Evolutionary conservation across 2,888 invertebrate species (phyloP), one percentile per base, ranked within the genome.

Genomic region (Tiliacea aurago): DNA sequence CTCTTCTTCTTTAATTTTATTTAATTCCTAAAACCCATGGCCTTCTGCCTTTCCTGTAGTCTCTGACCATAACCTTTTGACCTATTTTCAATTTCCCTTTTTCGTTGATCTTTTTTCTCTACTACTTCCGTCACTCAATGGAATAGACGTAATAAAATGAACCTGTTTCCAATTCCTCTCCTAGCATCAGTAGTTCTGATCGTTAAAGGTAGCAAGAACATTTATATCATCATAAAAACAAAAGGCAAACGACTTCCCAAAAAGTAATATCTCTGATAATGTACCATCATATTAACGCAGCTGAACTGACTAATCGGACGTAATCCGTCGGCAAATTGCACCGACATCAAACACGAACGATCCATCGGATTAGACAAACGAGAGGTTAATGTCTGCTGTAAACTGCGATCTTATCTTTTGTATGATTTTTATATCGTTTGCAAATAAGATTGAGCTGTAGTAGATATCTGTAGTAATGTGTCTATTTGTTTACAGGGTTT

Each of bases 341-440:
- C 71, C 11, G 68, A 67, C 76, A 84, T 80, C 69, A 86, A 86
- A 80, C 71, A 70, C 58, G 75, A 65, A 83, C 78, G 85, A 84
- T 78, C 80, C 49, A 70, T 68, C 56, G 56, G 86, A 86, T 86
- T 82, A 87, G 86, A 85, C 87, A 85, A 81, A 82, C 76, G 80
- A 73, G 59, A 62, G 68, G 63, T 73, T 80, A 82, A 84, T 87
- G 80, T 72, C 62, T 9, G 37, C 41, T 41, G 70, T 85, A 82
- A 82, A 83, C 68, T 63, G 63, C 49, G 75, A 75, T 76, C 59
- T 64, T 80, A 83, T 83, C 73, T 55, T 45, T 37, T 23, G 20
- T 51, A 66, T 63, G 65, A 83, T 83, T 80, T 83, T 72, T 75
- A 73, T 73, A 65, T 74, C 59, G 28, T 75, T 78, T 55, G 65